Percentiles rank a stretch among this genome's conserved stretches.
These are phyloP conservation scores for Trachemys scripta DNA, from an alignment of 2,113 vertebrate species.

Conservation along the genomic window DNA sequence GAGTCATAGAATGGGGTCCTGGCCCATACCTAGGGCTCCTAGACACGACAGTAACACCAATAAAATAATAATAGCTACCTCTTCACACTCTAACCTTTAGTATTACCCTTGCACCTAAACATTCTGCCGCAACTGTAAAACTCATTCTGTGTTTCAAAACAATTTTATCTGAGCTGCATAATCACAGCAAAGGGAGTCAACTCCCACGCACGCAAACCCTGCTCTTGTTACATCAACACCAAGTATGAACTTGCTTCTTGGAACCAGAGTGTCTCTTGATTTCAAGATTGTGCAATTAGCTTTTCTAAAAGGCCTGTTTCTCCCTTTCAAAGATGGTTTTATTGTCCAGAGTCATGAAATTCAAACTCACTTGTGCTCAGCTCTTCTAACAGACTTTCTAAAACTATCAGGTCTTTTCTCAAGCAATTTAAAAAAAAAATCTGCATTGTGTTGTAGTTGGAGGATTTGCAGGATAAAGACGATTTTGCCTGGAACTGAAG, in stretches of 20 bases:
- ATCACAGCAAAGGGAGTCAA: neutral
- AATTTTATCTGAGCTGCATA: neutral
- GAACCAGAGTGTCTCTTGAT: slow-evolving; percentile 45
- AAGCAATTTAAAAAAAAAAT: neutral
- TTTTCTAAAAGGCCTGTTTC: slow-evolving; percentile 66
- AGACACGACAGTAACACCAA: neutral
- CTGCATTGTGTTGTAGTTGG: slow-evolving; percentile 32
- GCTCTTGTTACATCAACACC: slow-evolving; percentile 66
- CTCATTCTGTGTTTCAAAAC: neutral
- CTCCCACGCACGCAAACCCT: neutral
- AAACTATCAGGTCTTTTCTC: neutral
- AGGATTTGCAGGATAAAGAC: slow-evolving; percentile 70
- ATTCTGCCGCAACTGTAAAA: neutral
- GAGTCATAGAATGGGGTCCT: neutral
- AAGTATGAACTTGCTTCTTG: slow-evolving; percentile 79
- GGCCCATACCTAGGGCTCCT: neutral
- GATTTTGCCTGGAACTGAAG: slow-evolving; percentile 52
- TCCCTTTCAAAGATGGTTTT: slow-evolving; percentile 49
- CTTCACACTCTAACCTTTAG: neutral
- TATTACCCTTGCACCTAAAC: neutral
- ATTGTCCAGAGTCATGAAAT: slow-evolving; percentile 59
- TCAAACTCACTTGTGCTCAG: neutral
- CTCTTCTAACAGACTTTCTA: neutral
- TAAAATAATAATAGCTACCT: neutral
- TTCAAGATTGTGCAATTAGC: slow-evolving; percentile 76